These are phyloP conservation scores for Trachymyrmex cornetzi DNA, from an alignment of 1,140 invertebrate genomes.

Conservation along the genomic window DNA sequence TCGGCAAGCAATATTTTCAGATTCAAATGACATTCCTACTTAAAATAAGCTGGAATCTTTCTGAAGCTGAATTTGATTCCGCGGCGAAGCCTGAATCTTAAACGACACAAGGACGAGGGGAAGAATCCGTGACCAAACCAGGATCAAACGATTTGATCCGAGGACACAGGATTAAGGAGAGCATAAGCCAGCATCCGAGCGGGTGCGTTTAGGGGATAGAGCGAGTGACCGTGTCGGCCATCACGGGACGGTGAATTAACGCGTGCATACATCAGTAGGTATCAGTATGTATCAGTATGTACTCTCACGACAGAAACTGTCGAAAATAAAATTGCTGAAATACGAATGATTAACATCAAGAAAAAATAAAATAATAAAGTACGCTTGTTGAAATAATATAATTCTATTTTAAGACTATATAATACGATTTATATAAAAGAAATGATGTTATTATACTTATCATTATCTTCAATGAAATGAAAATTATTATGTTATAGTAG, in stretches of 20 bases:
- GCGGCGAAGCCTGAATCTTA: conserved; percentile 45
- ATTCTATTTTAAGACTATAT: not conserved
- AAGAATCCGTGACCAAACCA: conserved; percentile 11
- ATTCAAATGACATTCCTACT: conserved; percentile 52
- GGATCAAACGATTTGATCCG: conserved; percentile 59
- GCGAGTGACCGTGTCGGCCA: conserved; percentile 45
- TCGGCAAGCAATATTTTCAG: not conserved
- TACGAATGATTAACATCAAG: not conserved
- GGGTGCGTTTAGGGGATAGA: conserved; percentile 44
- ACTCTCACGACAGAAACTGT: not conserved
- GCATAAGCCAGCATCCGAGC: conserved; percentile 18
- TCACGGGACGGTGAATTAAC: conserved; percentile 52
- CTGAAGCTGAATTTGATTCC: conserved; percentile 26
- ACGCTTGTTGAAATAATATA: not conserved
- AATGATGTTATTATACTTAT: not conserved
- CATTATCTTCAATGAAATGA: not conserved
- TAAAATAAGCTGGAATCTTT: conserved; percentile 26
- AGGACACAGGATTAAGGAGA: conserved; percentile 54
- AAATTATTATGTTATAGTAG: not conserved
- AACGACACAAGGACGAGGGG: not conserved
- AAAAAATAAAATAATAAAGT: not conserved
- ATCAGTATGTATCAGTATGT: conserved; percentile 54
- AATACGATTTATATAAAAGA: not conserved
- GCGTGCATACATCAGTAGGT: conserved; percentile 49
- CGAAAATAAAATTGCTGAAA: not conserved